These are phyloP conservation scores for Melanostoma scalare DNA, from an alignment of 2,888 invertebrate species.

Conservation along the genomic window DNA sequence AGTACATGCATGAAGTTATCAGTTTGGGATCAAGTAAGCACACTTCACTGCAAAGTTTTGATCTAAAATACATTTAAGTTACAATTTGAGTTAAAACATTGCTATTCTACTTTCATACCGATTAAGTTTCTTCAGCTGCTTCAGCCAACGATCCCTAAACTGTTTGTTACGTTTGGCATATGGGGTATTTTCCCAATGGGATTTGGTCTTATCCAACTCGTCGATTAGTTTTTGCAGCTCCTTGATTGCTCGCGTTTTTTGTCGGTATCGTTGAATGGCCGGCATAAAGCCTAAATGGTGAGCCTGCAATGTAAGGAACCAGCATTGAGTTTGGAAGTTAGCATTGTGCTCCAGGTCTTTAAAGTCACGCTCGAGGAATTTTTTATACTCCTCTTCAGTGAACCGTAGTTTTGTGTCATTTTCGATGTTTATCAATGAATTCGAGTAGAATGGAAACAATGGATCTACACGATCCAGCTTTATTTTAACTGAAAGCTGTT, in stretches of 20 bases:
- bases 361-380: slow-evolving; percentile 77
- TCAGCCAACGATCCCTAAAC: slow-evolving; percentile 92
- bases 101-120: slow-evolving; percentile 82
- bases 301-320: slow-evolving; percentile 97
- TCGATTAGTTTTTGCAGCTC: slow-evolving; percentile 94
- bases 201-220: slow-evolving; percentile 90
- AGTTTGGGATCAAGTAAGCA: slow-evolving; percentile 93
- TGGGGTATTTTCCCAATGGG: slow-evolving; percentile 90
- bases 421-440: slow-evolving; percentile 87
- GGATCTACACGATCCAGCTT: slow-evolving; percentile 95
- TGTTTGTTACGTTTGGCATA: slow-evolving; percentile 91
- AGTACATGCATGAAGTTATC: slow-evolving; percentile 91
- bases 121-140: slow-evolving; percentile 90
- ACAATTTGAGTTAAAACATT: not conserved
- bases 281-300: slow-evolving; percentile 96
- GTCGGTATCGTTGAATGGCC: slow-evolving; percentile 91
- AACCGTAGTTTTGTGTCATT: slow-evolving; percentile 93
- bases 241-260: slow-evolving; percentile 86
- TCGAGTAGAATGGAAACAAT: slow-evolving; percentile 93
- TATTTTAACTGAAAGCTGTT: slow-evolving; percentile 94
- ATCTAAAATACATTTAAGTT: slow-evolving; percentile 82
- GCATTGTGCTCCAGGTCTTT: slow-evolving; percentile 84
- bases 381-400: slow-evolving; percentile 89
- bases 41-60: slow-evolving; percentile 95
- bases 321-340: slow-evolving; percentile 98